A percentile compares a stretch with the other conserved stretches of the same genome.
Evolutionary conservation across 2,888 invertebrate species (phyloP).

Genomic region (Allygus modestus): DNA sequence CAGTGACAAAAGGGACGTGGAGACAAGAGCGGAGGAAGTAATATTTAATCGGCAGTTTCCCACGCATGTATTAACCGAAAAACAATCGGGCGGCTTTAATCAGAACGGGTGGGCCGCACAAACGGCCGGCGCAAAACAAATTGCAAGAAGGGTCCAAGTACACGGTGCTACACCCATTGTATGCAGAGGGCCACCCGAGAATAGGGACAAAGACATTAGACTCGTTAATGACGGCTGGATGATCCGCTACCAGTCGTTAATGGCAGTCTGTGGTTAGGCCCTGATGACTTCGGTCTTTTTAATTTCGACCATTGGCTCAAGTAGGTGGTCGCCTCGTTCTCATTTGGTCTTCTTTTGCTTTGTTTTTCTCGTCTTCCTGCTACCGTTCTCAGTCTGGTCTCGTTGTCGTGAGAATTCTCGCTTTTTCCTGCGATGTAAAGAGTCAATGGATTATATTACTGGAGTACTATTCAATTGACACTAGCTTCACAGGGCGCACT

Average conservation of each 20-base stretch:
- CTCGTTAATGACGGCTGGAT: slow-evolving; percentile 38
- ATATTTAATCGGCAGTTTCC: slow-evolving; percentile 31
- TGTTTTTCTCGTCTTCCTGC: slow-evolving; percentile 28
- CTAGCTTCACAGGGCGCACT: no score
- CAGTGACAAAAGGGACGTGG: no score
- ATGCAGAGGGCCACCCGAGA: slow-evolving; percentile 22
- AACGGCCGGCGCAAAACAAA: slow-evolving; percentile 51
- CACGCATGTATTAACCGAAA: slow-evolving; percentile 44
- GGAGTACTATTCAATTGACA: no score
- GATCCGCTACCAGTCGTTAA: slow-evolving; percentile 39
- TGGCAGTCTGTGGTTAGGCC: slow-evolving; percentile 16
- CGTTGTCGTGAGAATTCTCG: slow-evolving; percentile 5
- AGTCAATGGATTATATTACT: no score
- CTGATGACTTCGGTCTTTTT: slow-evolving; percentile 31
- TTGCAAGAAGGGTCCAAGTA: slow-evolving; percentile 47
- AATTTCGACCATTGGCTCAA: slow-evolving; percentile 45
- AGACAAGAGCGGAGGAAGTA: slow-evolving; percentile 27
- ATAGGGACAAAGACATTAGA: slow-evolving; percentile 42
- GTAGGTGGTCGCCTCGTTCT: slow-evolving; percentile 25
- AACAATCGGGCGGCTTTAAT: slow-evolving; percentile 48
- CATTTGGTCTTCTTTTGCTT: neutral
- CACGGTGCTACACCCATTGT: slow-evolving; percentile 33
- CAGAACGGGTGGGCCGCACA: slow-evolving; percentile 46
- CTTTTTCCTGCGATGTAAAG: neutral
- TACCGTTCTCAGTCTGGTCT: slow-evolving; percentile 11